These are phyloP conservation scores for Pangasius larnaudii DNA, from an alignment of 2,797 vertebrate species.

Conservation along the genomic window DNA sequence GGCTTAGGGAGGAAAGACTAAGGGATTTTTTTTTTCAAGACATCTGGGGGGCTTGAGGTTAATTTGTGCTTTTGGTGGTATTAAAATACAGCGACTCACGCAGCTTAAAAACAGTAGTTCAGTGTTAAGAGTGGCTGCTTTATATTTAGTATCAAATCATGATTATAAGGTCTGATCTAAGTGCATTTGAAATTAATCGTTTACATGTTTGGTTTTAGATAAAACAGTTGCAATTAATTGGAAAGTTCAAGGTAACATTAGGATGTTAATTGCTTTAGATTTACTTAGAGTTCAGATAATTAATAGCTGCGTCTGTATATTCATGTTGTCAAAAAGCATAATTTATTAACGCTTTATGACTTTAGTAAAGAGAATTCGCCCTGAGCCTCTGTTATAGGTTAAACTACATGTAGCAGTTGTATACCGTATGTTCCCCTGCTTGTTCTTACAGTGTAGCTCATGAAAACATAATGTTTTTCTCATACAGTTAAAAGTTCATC, in stretches of 20 bases:
- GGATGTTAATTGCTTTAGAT: slow-evolving; percentile 1
- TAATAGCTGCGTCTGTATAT: slow-evolving; percentile 4
- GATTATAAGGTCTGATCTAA: neutral
- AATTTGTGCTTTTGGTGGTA: slow-evolving; percentile 77
- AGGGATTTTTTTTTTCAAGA: slow-evolving; percentile 60
- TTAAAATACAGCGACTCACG: slow-evolving; percentile 60
- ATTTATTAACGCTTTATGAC: slow-evolving; percentile 33
- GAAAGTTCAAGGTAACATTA: slow-evolving; percentile 23
- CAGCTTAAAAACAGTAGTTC: neutral
- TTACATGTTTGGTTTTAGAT: slow-evolving; percentile 12
- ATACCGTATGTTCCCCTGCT: neutral
- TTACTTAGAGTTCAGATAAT: neutral
- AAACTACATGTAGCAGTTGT: slow-evolving; percentile 22
- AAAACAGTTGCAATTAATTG: neutral
- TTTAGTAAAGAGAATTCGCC: slow-evolving; percentile 20
- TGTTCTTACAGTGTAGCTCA: neutral
- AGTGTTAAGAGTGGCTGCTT: neutral
- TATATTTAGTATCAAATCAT: slow-evolving; percentile 5
- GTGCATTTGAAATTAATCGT: neutral
- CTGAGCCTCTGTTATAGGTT: slow-evolving; percentile 18
- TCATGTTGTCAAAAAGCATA: slow-evolving; percentile 19
- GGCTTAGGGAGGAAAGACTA: slow-evolving; percentile 59
- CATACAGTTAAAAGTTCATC: neutral
- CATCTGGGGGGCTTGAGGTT: slow-evolving; percentile 71
- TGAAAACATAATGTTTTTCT: slow-evolving; percentile 24